These are phyloP conservation scores for Ips typographus DNA, from an alignment of 1,140 invertebrate genomes.

Conservation along the genomic window DNA sequence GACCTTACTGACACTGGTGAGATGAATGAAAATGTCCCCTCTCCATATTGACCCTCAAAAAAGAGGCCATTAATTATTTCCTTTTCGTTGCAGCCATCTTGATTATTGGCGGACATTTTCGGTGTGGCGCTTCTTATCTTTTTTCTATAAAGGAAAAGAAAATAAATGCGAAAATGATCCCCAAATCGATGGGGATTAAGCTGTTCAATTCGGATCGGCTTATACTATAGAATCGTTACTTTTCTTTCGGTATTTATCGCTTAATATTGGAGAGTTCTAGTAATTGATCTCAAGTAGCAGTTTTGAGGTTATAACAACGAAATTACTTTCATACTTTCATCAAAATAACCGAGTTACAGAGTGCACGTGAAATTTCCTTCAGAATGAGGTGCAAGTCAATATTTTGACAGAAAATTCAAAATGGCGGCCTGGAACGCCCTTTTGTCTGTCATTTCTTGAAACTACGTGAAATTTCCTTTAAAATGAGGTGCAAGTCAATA, in stretches of 20 bases:
- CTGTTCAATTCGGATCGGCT: conserved; percentile 6
- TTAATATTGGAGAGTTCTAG: background rate
- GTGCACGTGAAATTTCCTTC: too few relatives aligned
- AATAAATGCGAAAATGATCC: conserved; percentile 32
- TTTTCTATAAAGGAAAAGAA: conserved; percentile 16
- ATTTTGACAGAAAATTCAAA: too few relatives aligned
- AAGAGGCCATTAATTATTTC: conserved; percentile 16
- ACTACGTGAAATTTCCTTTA: too few relatives aligned
- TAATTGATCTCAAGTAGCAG: too few relatives aligned
- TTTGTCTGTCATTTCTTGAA: too few relatives aligned
- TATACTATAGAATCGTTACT: conserved; percentile 6
- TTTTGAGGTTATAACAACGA: background rate
- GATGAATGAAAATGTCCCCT: background rate
- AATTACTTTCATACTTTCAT: too few relatives aligned
- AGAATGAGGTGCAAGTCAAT: too few relatives aligned
- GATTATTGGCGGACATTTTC: conserved; percentile 24
- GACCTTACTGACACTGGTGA: too few relatives aligned
- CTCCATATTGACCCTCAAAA: background rate
- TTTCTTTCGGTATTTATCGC: conserved; percentile 2
- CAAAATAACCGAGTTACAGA: too few relatives aligned
- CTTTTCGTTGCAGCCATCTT: conserved; percentile 24
- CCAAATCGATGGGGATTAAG: conserved; percentile 26
- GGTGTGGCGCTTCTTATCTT: conserved; percentile 18
- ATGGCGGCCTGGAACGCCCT: too few relatives aligned
- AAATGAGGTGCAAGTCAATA: too few relatives aligned